Percentiles rank a stretch among this genome's conserved stretches.
phyloP scores from a whole-genome alignment of 2,797 vertebrate species.

The Sphenopsis melanotis region DNA sequence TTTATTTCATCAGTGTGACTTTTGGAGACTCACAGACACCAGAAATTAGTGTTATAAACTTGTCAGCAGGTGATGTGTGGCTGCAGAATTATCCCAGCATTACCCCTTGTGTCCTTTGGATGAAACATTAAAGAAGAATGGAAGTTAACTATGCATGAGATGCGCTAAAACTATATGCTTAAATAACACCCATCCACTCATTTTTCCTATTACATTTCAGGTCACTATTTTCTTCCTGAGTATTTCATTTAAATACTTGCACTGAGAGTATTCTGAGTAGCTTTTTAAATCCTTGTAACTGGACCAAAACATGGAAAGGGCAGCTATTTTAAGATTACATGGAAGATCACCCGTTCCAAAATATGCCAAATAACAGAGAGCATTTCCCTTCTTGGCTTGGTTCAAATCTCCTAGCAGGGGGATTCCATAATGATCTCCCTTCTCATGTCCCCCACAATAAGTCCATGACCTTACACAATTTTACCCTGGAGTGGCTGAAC shows the following conservation, averaged over 20 bases:
- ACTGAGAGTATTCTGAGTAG: neutral
- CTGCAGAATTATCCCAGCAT: conserved; percentile 21
- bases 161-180: neutral
- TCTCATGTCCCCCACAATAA: neutral
- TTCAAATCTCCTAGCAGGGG: neutral
- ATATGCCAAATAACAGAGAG: neutral
- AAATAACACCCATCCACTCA: neutral
- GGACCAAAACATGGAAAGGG: neutral
- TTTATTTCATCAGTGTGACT: conserved; percentile 22
- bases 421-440: neutral
- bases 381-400: neutral
- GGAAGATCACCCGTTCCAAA: neutral
- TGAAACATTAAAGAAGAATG: neutral
- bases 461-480: neutral
- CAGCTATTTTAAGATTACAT: neutral
- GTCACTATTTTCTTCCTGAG: neutral
- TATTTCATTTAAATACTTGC: neutral
- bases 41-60: conserved; percentile 48
- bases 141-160: conserved; percentile 25
- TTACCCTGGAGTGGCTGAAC: neutral
- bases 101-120: conserved; percentile 17
- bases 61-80: conserved; percentile 50
- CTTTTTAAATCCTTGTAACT: neutral
- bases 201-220: neutral
- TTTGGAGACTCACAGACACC: neutral